These are phyloP conservation scores for Phengaris alcon DNA, from an alignment of 2,888 invertebrate genomes.

Conservation along the genomic window DNA sequence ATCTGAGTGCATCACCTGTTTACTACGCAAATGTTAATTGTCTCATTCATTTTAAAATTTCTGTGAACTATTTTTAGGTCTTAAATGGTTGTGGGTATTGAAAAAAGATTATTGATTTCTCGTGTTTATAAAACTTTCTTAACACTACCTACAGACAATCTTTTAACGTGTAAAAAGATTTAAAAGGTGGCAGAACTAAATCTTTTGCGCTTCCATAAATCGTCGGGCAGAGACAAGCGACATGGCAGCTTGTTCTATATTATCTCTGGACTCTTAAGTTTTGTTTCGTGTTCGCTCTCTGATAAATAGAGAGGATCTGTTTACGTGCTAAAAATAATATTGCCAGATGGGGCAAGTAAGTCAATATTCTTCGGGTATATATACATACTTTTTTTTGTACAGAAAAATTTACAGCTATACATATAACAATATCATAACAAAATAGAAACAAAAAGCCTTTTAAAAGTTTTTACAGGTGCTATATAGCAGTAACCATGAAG, in stretches of 20 bases:
- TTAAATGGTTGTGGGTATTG: background rate
- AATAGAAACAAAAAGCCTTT: too few species aligned
- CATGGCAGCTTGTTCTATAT: constrained; percentile 67
- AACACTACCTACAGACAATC: background rate
- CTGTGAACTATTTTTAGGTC: too few species aligned
- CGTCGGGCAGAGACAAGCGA: constrained; percentile 66
- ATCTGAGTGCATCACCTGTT: too few species aligned
- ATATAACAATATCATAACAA: too few species aligned
- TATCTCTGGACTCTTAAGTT: constrained; percentile 61
- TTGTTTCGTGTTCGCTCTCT: constrained; percentile 31
- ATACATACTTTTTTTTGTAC: too few species aligned
- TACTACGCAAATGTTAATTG: too few species aligned
- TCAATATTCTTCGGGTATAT: too few species aligned
- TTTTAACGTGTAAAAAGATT: constrained; percentile 37
- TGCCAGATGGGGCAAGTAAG: too few species aligned
- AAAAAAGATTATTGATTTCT: background rate
- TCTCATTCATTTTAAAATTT: too few species aligned
- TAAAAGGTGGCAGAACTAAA: constrained; percentile 59
- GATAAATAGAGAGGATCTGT: constrained; percentile 13
- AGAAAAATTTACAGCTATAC: too few species aligned
- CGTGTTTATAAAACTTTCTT: background rate
- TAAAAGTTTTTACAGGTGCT: too few species aligned
- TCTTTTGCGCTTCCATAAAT: constrained; percentile 59
- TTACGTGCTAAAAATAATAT: constrained; percentile 8
- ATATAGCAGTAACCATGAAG: too few species aligned